These are phyloP conservation scores for Pardosa pseudoannulata DNA, from an alignment of 2,888 invertebrate species.

Conservation along the genomic window DNA sequence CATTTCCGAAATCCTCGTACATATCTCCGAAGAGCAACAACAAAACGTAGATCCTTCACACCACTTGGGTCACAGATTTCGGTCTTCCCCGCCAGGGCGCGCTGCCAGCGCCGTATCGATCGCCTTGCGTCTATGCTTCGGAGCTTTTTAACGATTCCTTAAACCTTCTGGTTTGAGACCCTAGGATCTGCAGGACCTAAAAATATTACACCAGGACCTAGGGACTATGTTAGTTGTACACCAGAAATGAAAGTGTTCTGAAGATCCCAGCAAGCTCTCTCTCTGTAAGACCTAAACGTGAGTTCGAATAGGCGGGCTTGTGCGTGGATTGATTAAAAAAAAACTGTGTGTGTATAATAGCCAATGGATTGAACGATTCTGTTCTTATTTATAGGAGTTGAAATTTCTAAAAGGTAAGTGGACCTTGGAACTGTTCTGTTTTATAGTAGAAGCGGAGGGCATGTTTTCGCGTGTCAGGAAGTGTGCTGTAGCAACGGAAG, in stretches of 20 bases:
- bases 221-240: conserved; percentile 1
- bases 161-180: conserved; percentile 19
- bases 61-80: conserved; percentile 10
- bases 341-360: no score
- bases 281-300: not conserved
- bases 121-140: conserved; percentile 12
- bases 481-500: not conserved
- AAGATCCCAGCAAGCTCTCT: not conserved
- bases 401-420: conserved; percentile 7
- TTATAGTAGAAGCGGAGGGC: not conserved
- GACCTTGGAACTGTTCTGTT: not conserved
- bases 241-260: not conserved
- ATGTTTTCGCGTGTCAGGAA: not conserved
- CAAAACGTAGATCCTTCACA: conserved; percentile 17
- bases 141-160: conserved; percentile 15
- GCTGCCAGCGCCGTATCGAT: not conserved
- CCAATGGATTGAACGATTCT: not conserved
- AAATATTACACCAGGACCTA: conserved; percentile 10
- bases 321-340: no score
- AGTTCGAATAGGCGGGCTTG: not conserved
- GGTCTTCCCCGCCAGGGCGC: not conserved
- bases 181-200: conserved; percentile 10
- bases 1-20: not conserved
- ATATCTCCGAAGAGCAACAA: conserved; percentile 5
- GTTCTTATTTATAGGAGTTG: not conserved